Base-by-base conservation (phyloP, 2,797 vertebrate species). In the Tangara arthus region DNA sequence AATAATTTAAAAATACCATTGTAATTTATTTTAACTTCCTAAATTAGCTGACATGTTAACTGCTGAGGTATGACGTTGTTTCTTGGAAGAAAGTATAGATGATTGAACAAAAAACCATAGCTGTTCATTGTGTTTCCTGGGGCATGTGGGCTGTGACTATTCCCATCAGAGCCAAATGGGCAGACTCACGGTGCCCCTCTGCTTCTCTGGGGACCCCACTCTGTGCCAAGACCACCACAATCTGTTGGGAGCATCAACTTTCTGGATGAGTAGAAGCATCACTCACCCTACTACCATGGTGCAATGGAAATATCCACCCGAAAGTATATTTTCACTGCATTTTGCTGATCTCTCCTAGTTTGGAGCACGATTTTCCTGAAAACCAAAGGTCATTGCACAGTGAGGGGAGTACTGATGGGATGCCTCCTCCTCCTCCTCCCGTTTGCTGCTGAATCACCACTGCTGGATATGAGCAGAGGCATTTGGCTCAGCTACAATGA, bases 1-100 rank as follows among this genome's bases (percentile, higher is more conserved):
- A 93, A 92, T 78, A 8, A 57, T 57, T 89, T 1, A 3, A 60
- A n/a, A 46, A 39, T 53, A 24, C 6, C 24, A 34, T 12, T 81
- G 50, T 87, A 85, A 87, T 77, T 92, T 85, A 83, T 93, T 87
- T 64, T 69, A 47, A 52, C 21, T 79, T 87, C 59, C 37, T 90
- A 56, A 79, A 69, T 1, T 35, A 93, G 16, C 42, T 35, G 47
- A 88, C 34, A 34, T 88, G 57, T 70, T 89, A 50, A 69, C 46
- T 65, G 42, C 56, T 93, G 66, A 89, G 37, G 34, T 50, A 53
- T 53, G 46, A 91, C 47, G 49, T 71, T 1, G 4, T 68, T 95
- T 66, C 55, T 47, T 72, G 65, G 11, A 39, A 49, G 64, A 85
- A 82, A 35, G 8, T 26, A 50, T 5, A 53, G 60, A 42, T 0